phyloP scores from a whole-genome alignment of 2,888 invertebrate genomes.

The Dendrolimus houi region DNA sequence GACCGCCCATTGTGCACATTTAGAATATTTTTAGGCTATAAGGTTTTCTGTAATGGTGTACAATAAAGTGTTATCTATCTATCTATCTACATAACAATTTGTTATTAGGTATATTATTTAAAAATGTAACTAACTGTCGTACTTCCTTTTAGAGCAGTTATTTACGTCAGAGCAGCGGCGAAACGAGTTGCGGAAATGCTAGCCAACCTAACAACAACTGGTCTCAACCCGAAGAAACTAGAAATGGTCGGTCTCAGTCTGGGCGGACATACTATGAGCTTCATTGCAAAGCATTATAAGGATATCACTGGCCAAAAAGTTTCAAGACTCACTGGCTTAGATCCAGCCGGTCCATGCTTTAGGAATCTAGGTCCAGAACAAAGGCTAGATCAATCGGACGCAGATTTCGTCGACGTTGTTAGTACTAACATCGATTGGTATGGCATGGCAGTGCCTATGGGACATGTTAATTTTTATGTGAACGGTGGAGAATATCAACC shows the following conservation, averaged over 20 bases:
- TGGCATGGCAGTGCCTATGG: conserved; percentile 50
- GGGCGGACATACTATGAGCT: conserved; percentile 50
- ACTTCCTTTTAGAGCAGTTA: conserved; percentile 37
- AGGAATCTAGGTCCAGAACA: conserved; percentile 43
- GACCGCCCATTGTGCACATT: no score
- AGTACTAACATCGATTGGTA: conserved; percentile 49
- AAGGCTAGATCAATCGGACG: conserved; percentile 44
- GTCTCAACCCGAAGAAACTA: conserved; percentile 41
- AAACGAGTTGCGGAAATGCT: conserved; percentile 47
- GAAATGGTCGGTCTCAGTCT: conserved; percentile 49
- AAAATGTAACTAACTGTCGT: not conserved
- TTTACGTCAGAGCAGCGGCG: conserved; percentile 37
- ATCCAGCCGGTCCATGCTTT: conserved; percentile 57
- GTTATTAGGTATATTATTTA: not conserved
- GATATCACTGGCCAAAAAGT: conserved; percentile 37
- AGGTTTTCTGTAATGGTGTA: no score
- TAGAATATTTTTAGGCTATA: no score
- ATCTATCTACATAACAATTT: no score
- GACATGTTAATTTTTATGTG: conserved; percentile 53
- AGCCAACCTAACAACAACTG: conserved; percentile 28
- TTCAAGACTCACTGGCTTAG: conserved; percentile 39
- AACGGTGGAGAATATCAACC: conserved; percentile 56
- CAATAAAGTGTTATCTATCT: no score
- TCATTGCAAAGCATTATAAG: conserved; percentile 43
- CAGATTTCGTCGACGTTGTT: conserved; percentile 48